Evolutionary conservation across 2,888 invertebrate species (phyloP).

Genomic region (Melanchra persicariae): DNA sequence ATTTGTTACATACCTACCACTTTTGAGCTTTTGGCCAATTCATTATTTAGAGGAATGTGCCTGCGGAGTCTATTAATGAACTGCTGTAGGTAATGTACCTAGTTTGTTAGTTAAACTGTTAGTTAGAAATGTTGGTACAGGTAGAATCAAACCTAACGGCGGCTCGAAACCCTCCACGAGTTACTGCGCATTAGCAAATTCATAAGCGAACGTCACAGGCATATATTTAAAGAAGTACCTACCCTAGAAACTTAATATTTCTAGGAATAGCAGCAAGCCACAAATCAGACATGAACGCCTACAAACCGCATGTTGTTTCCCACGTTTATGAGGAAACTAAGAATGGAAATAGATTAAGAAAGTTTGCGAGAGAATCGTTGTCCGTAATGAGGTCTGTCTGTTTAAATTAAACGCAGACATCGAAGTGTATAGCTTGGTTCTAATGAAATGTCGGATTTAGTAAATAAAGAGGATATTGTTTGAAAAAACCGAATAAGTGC

Average conservation of each 20-base stretch:
- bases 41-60: too few relatives aligned
- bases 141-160: too few relatives aligned
- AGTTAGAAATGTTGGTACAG: neutral
- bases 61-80: too few relatives aligned
- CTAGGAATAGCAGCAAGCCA: neutral
- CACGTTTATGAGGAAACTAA: constrained; percentile 84
- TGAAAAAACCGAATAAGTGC: neutral
- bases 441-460: constrained; percentile 34
- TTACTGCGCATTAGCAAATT: too few relatives aligned
- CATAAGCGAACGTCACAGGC: too few relatives aligned
- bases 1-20: too few relatives aligned
- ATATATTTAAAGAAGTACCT: too few relatives aligned
- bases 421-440: constrained; percentile 63
- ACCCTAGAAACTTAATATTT: neutral
- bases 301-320: constrained; percentile 74
- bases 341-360: constrained; percentile 84
- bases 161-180: too few relatives aligned
- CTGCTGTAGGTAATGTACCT: too few relatives aligned
- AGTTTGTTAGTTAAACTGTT: too few relatives aligned
- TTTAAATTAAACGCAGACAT: constrained; percentile 80
- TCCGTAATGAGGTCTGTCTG: constrained; percentile 81
- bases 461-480: neutral
- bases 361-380: constrained; percentile 77
- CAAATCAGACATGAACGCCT: constrained; percentile 15
- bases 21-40: too few relatives aligned